A percentile compares a stretch with the other conserved stretches of the same genome.
These are phyloP conservation scores for Trissolcus basalis DNA, from an alignment of 1,140 invertebrate genomes.

Conservation along the genomic window DNA sequence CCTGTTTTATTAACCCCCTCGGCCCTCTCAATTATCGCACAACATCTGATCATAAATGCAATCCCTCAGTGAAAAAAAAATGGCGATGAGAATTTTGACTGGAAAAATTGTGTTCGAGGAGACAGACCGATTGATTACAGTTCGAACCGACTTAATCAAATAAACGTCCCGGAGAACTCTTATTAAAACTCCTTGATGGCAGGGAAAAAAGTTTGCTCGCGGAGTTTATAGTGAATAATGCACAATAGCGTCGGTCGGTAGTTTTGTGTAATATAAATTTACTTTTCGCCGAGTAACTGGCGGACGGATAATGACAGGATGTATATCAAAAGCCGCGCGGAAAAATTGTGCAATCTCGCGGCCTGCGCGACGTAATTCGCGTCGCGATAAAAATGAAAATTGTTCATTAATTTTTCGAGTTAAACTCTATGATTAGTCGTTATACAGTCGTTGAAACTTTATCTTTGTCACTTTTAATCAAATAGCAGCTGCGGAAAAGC, in stretches of 20 bases:
- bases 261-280: too few relatives aligned
- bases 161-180: constrained; percentile 14
- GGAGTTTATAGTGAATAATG: not conserved
- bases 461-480: too few relatives aligned
- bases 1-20: not conserved
- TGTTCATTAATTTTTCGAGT: too few relatives aligned
- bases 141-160: constrained; percentile 18
- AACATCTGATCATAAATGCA: constrained; percentile 11
- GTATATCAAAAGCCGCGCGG: too few relatives aligned
- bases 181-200: constrained; percentile 25
- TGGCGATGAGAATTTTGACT: not conserved
- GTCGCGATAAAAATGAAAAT: too few relatives aligned
- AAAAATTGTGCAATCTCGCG: too few relatives aligned
- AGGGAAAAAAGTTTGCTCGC: not conserved
- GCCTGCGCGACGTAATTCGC: too few relatives aligned
- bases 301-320: too few relatives aligned
- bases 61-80: constrained; percentile 1
- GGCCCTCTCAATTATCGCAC: constrained; percentile 1
- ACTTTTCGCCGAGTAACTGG: too few relatives aligned
- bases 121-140: constrained; percentile 11
- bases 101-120: not conserved
- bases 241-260: not conserved
- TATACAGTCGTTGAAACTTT: too few relatives aligned
- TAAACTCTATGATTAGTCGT: too few relatives aligned
- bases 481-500: too few relatives aligned